phyloP scores from a whole-genome alignment of 2,888 invertebrate species.

The Blastobasis lacticolella region DNA sequence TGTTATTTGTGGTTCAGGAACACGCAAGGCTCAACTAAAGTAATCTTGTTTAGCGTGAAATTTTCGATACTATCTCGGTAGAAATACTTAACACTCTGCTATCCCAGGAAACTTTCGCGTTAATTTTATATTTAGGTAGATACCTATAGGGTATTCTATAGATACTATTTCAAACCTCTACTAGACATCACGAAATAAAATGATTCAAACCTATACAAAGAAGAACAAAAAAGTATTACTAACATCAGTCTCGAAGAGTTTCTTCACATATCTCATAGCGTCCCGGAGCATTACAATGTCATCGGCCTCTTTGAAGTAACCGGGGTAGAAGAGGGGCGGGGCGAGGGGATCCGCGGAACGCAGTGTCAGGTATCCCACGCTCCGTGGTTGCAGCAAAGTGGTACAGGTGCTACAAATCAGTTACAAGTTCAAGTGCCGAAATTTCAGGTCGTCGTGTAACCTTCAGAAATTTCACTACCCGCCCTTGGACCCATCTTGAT shows the following conservation, averaged over 20 bases:
- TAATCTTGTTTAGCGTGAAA: neutral
- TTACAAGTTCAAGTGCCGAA: neutral
- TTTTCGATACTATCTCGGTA: neutral
- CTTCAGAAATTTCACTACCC: neutral
- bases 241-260: conserved; percentile 36
- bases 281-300: conserved; percentile 46
- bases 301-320: conserved; percentile 41
- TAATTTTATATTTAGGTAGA: neutral
- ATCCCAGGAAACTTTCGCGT: neutral
- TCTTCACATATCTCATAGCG: conserved; percentile 28
- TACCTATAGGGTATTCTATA: neutral
- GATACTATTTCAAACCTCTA: neutral
- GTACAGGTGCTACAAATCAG: conserved; percentile 34
- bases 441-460: neutral
- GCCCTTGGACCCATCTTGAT: neutral
- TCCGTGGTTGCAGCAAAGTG: conserved; percentile 38
- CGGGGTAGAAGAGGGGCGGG: conserved; percentile 36
- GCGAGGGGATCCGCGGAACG: conserved; percentile 40
- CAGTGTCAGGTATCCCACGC: conserved; percentile 40
- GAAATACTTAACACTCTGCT: neutral
- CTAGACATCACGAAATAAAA: neutral
- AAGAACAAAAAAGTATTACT: conserved; percentile 7
- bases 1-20: too few relatives aligned
- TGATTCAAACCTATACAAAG: neutral
- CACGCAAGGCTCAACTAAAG: too few relatives aligned